phyloP scores from a whole-genome alignment of 2,113 vertebrate species.

The Circaetus cinerascens region DNA sequence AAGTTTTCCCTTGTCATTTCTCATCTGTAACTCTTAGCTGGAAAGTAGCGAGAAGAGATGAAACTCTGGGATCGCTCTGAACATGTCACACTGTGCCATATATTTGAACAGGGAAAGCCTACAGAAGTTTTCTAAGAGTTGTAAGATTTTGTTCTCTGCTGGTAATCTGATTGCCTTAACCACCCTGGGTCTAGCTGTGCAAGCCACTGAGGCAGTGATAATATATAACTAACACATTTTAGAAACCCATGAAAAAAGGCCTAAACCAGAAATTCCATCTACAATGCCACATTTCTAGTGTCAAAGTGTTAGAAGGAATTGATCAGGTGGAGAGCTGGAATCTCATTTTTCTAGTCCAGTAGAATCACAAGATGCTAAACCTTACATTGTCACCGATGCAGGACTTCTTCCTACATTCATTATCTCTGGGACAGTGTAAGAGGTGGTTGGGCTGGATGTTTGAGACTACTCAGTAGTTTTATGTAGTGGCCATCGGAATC shows the following conservation, averaged over 20 bases:
- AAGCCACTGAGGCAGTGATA: neutral
- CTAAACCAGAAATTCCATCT: neutral
- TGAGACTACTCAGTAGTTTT: neutral
- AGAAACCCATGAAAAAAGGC: neutral
- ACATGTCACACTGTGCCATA: neutral
- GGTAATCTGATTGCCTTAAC: neutral
- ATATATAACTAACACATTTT: neutral
- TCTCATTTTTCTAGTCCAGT: neutral
- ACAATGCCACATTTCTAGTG: neutral
- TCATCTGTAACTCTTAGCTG: neutral
- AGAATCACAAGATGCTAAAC: neutral
- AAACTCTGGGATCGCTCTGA: neutral
- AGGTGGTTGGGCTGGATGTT: neutral
- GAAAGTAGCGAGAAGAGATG: neutral
- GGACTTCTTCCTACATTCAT: neutral
- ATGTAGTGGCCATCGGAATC: neutral
- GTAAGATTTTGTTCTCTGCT: neutral
- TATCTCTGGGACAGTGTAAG: neutral
- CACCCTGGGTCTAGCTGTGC: neutral
- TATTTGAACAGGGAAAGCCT: neutral
- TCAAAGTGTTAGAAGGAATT: neutral
- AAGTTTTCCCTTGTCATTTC: neutral
- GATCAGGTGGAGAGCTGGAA: neutral
- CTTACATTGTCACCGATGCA: neutral
- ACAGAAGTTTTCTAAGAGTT: neutral